Conservation (phyloP, 2,888 invertebrate species). For the Agonopterix arenella region DNA sequence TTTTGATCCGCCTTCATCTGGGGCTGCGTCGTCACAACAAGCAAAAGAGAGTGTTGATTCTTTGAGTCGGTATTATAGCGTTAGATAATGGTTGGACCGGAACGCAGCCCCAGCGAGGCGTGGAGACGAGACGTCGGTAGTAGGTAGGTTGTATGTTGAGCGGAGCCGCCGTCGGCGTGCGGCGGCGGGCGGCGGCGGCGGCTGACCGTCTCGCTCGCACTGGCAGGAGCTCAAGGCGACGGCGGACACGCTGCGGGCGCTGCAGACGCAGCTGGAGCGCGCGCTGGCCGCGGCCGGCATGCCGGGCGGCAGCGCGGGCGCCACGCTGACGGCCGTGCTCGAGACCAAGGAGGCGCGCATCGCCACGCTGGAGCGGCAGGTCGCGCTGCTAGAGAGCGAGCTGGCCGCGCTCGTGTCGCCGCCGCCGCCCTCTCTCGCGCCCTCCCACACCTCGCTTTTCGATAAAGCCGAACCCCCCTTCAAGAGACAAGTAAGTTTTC, state of each 20-base stretch:
- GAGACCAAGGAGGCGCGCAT: constrained; percentile 93
- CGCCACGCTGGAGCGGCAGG: constrained; percentile 90
- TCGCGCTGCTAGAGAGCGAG: constrained; percentile 87
- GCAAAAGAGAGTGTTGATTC: neutral
- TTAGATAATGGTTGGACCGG: constrained; percentile 19
- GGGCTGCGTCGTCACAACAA: constrained; percentile 46
- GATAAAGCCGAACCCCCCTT: constrained; percentile 80
- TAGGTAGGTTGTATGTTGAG: constrained; percentile 40
- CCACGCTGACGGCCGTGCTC: constrained; percentile 86
- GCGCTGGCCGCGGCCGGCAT: constrained; percentile 80
- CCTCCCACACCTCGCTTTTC: constrained; percentile 77
- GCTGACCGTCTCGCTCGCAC: constrained; percentile 49
- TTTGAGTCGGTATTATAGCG: neutral
- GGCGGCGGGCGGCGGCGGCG: constrained; percentile 53
- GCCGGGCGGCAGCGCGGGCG: constrained; percentile 74
- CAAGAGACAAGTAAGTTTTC: constrained; percentile 91
- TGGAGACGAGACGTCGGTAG: constrained; percentile 36
- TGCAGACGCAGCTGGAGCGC: constrained; percentile 87
- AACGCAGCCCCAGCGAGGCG: constrained; percentile 20
- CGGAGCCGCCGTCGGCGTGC: constrained; percentile 36
- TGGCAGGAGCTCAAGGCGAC: constrained; percentile 89
- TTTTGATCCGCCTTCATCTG: constrained; percentile 48
- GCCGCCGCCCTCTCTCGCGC: constrained; percentile 72
- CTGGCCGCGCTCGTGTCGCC: constrained; percentile 73
- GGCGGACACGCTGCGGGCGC: constrained; percentile 89